These are phyloP conservation scores for Drosophila grimshawi DNA, from an alignment of 1,140 invertebrate species.

Conservation along the genomic window DNA sequence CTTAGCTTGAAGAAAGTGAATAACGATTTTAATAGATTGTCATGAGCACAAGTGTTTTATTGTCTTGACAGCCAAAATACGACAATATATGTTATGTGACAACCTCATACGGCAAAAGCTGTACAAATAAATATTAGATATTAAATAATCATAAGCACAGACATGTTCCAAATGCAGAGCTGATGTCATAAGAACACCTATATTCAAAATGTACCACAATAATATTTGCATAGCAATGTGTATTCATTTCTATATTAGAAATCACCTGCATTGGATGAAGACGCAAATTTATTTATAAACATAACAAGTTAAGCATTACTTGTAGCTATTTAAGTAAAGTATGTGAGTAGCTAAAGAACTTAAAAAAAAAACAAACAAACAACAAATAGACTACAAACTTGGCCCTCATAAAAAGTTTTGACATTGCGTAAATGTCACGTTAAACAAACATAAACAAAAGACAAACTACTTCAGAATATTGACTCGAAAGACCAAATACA, in stretches of 20 bases:
- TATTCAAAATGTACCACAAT: neutral
- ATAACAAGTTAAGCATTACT: neutral
- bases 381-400: too few species aligned
- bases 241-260: neutral
- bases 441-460: neutral
- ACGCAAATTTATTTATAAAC: neutral
- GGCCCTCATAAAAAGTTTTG: neutral
- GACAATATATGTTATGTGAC: neutral
- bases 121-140: constrained; percentile 22
- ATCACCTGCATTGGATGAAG: neutral
- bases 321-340: neutral
- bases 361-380: too few species aligned
- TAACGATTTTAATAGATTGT: constrained; percentile 14
- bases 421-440: neutral
- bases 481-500: neutral
- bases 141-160: neutral
- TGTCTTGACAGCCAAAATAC: neutral
- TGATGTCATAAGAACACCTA: neutral
- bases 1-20: constrained; percentile 39
- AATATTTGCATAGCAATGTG: neutral
- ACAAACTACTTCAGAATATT: neutral
- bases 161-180: neutral
- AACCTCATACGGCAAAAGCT: constrained; percentile 9
- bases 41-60: constrained; percentile 39
- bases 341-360: too few species aligned